Percentiles rank a stretch among this genome's conserved stretches.
Evolutionary conservation across 2,888 invertebrate genomes (phyloP).

Genomic region (Coelogynopora nodosa): DNA sequence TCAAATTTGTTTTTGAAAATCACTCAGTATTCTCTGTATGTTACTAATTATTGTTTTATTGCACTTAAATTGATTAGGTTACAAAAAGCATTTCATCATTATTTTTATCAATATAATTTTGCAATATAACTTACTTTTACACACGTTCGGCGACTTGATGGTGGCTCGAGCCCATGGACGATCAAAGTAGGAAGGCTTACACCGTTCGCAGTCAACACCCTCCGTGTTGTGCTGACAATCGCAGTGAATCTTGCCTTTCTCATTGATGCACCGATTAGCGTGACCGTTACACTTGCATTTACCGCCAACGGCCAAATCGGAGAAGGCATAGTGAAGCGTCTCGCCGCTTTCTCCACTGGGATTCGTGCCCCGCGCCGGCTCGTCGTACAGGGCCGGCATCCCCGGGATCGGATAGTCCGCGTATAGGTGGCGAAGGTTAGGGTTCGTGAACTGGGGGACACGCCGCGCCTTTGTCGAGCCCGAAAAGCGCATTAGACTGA

Average conservation of each 20-base stretch:
- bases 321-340: slow-evolving; percentile 75
- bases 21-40: too few relatives aligned
- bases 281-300: slow-evolving; percentile 99
- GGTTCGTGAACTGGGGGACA: background rate
- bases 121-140: slow-evolving; percentile 82
- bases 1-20: too few relatives aligned
- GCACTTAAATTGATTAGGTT: too few relatives aligned
- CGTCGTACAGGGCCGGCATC: background rate
- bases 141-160: slow-evolving; percentile 89
- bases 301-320: slow-evolving; percentile 93
- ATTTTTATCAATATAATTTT: too few relatives aligned
- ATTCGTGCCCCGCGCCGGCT: slow-evolving; percentile 23
- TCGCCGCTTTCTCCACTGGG: background rate
- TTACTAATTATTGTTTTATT: too few relatives aligned
- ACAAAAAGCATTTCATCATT: too few relatives aligned
- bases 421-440: background rate
- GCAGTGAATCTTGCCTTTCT: slow-evolving; percentile 70
- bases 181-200: slow-evolving; percentile 97
- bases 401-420: slow-evolving; percentile 48
- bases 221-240: slow-evolving; percentile 98
- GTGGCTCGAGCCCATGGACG: slow-evolving; percentile 96
- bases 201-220: slow-evolving; percentile 95
- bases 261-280: slow-evolving; percentile 74
- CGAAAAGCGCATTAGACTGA: slow-evolving; percentile 60
- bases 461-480: background rate